Evolutionary conservation across 2,888 invertebrate genomes (phyloP).

Genomic region (Drosophila mettleri): DNA sequence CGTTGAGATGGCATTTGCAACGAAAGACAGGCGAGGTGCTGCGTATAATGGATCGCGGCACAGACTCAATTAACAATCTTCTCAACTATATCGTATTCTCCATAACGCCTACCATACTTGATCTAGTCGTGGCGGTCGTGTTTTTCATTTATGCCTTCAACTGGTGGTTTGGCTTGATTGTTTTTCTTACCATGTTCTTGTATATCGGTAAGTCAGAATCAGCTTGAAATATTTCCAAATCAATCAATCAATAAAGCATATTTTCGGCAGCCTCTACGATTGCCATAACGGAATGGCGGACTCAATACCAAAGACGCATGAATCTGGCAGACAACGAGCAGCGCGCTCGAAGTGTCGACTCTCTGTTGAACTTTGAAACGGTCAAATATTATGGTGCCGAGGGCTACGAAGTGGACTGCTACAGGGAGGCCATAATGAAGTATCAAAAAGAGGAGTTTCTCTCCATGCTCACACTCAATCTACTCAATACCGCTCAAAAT

Average conservation of each 20-base stretch:
- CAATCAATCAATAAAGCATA: background rate
- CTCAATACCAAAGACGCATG: slow-evolving; percentile 97
- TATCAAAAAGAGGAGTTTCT: slow-evolving; percentile 97
- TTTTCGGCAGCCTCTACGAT: slow-evolving; percentile 88
- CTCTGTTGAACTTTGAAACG: slow-evolving; percentile 98
- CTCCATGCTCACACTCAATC: slow-evolving; percentile 92
- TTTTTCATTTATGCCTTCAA: slow-evolving; percentile 96
- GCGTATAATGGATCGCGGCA: slow-evolving; percentile 98
- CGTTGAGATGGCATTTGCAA: slow-evolving; percentile 96
- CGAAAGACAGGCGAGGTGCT: slow-evolving; percentile 99
- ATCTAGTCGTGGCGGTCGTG: slow-evolving; percentile 95
- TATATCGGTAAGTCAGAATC: slow-evolving; percentile 92
- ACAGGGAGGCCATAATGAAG: slow-evolving; percentile 92
- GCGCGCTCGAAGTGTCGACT: slow-evolving; percentile 96
- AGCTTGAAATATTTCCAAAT: background rate
- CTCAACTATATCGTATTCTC: slow-evolving; percentile 96
- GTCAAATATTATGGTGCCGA: slow-evolving; percentile 99
- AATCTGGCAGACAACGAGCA: slow-evolving; percentile 97
- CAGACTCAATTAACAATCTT: slow-evolving; percentile 97
- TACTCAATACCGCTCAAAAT: slow-evolving; percentile 96
- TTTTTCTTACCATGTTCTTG: slow-evolving; percentile 95
- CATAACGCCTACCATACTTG: slow-evolving; percentile 96
- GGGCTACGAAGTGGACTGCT: slow-evolving; percentile 94
- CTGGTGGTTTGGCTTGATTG: slow-evolving; percentile 97
- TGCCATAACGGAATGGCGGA: slow-evolving; percentile 98